phyloP scores from a whole-genome alignment of 2,113 vertebrate species.

The Cryptomyrus ogoouensis region DNA sequence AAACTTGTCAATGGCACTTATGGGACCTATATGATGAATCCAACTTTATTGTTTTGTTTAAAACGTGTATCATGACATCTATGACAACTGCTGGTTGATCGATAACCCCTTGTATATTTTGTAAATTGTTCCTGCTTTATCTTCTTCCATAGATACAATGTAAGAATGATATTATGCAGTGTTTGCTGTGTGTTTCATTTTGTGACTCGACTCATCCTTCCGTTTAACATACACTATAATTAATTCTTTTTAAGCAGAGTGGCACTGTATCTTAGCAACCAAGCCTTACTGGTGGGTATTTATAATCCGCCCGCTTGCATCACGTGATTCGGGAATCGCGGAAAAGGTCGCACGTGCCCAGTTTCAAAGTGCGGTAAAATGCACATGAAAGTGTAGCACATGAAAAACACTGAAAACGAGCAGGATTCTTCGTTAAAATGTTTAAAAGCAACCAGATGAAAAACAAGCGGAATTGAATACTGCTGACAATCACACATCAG shows the following conservation, averaged over 20 bases:
- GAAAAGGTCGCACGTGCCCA: not conserved
- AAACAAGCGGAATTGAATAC: not conserved
- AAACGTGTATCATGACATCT: not conserved
- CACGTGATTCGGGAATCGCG: not conserved
- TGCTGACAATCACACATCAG: not conserved
- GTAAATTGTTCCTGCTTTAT: conserved; percentile 53
- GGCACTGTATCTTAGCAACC: conserved; percentile 5
- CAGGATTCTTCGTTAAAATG: not conserved
- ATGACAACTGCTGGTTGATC: conserved; percentile 53
- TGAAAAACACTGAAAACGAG: not conserved
- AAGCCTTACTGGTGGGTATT: conserved; percentile 4
- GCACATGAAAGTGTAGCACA: not conserved
- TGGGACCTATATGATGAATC: conserved; percentile 28
- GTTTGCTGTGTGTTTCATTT: conserved; percentile 23
- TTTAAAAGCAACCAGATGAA: not conserved
- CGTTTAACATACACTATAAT: not conserved
- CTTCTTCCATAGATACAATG: conserved; percentile 56
- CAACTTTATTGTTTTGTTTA: conserved; percentile 5
- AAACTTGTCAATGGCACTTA: conserved; percentile 44
- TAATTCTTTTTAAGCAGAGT: not conserved
- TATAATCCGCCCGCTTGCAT: not conserved
- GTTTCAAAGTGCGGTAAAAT: not conserved
- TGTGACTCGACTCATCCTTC: not conserved
- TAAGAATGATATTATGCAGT: conserved; percentile 55
- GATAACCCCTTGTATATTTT: conserved; percentile 62